Percentiles rank a stretch among this genome's conserved stretches.
Evolutionary conservation across 2,113 vertebrate species (phyloP).

Genomic region (Callospermophilus lateralis): DNA sequence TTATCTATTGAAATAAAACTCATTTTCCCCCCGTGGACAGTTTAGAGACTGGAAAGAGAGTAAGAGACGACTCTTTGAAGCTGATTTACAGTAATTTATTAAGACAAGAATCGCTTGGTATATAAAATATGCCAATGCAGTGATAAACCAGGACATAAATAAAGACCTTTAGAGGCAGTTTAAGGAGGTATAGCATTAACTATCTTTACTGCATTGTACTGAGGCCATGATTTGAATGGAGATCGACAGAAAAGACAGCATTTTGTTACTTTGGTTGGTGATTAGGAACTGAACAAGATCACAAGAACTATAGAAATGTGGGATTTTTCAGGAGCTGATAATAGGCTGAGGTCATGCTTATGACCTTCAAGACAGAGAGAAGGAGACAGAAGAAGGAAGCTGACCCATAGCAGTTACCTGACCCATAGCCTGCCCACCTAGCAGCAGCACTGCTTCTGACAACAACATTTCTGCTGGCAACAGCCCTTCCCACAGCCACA

Average conservation of each 20-base stretch:
- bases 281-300: neutral
- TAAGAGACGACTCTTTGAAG: neutral
- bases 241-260: neutral
- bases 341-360: neutral
- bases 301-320: neutral
- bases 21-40: neutral
- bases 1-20: neutral
- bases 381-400: neutral
- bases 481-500: slow-evolving; percentile 20
- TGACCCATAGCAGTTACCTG: neutral
- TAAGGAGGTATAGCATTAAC: neutral
- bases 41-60: neutral
- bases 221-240: neutral
- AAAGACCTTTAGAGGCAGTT: neutral
- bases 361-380: neutral
- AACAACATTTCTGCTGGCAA: slow-evolving; percentile 5
- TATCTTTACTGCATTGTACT: neutral
- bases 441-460: slow-evolving; percentile 28
- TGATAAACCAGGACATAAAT: neutral
- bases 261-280: neutral
- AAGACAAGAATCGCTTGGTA: neutral
- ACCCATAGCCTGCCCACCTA: neutral
- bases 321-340: neutral
- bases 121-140: neutral
- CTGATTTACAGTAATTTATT: slow-evolving; percentile 38